These are phyloP conservation scores for Podabrus alpinus DNA, from an alignment of 2,888 invertebrate genomes.

Conservation along the genomic window DNA sequence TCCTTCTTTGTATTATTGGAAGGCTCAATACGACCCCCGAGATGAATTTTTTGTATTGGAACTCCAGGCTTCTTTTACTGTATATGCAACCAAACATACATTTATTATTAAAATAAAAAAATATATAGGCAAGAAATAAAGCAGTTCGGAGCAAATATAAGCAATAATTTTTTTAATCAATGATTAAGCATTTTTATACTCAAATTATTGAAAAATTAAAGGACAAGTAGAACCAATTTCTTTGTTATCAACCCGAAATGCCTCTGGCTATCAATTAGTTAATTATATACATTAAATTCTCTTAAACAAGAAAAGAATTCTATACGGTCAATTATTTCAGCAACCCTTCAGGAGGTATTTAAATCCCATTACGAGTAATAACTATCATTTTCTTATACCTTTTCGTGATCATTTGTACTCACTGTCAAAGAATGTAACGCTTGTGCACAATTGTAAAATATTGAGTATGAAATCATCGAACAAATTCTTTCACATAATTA, in stretches of 20 bases:
- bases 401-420: background rate
- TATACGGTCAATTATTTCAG: background rate
- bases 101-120: background rate
- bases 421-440: background rate
- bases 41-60: background rate
- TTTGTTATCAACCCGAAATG: background rate
- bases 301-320: background rate
- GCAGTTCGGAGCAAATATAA: background rate
- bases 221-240: background rate
- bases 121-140: background rate
- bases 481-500: background rate
- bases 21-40: background rate
- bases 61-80: background rate
- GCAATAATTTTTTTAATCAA: background rate
- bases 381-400: background rate
- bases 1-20: background rate
- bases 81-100: background rate
- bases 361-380: background rate
- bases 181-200: background rate
- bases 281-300: background rate
- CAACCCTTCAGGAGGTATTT: background rate
- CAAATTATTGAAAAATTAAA: background rate
- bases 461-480: background rate
- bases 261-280: background rate
- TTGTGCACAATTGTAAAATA: background rate